These are phyloP conservation scores for Drosophila anomalipes DNA, from an alignment of 2,888 invertebrate species.

Conservation along the genomic window DNA sequence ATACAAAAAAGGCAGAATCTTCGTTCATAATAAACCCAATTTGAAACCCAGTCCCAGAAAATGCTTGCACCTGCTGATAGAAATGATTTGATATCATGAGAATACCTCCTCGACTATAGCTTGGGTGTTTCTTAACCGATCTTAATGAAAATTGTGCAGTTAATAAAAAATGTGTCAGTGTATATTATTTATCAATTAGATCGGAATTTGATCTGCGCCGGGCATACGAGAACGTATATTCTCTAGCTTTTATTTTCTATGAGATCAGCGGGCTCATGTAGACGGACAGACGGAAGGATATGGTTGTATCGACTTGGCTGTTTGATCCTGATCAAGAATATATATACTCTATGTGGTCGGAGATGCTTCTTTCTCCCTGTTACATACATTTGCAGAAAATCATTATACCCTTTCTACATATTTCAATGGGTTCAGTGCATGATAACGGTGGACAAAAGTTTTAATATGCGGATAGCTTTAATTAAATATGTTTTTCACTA, in stretches of 20 bases:
- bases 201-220: not conserved
- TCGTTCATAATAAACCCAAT: no score
- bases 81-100: not conserved
- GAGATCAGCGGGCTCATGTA: not conserved
- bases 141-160: not conserved
- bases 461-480: slow-evolving; percentile 82
- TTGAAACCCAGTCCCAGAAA: not conserved
- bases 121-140: not conserved
- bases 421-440: not conserved
- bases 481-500: slow-evolving; percentile 81
- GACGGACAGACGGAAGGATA: not conserved
- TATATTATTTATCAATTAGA: not conserved
- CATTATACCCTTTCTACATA: not conserved
- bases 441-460: slow-evolving; percentile 56
- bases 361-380: not conserved
- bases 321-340: not conserved
- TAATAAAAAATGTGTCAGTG: not conserved
- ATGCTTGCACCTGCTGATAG: not conserved
- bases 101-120: not conserved
- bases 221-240: not conserved
- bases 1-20: no score
- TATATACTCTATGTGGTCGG: not conserved
- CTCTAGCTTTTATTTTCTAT: no score
- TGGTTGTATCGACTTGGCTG: not conserved
- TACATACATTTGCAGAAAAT: not conserved